Evolutionary conservation across 1,140 invertebrate species (phyloP).

Genomic region (Eurosta solidaginis): DNA sequence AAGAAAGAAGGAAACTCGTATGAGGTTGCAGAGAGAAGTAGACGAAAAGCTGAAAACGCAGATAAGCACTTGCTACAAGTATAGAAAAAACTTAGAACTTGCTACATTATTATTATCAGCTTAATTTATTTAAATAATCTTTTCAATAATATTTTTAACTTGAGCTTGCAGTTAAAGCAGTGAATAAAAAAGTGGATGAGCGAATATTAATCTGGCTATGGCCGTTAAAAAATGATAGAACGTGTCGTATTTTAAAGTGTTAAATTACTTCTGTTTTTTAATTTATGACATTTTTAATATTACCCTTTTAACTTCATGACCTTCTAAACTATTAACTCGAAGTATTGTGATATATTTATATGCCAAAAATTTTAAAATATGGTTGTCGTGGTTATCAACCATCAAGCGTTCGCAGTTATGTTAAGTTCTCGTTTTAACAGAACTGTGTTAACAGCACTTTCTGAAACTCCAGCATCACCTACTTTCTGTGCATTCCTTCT

Average conservation of each 20-base stretch:
- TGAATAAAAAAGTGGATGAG: background rate
- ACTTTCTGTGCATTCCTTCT: no score
- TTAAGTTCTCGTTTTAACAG: no score
- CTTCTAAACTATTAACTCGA: no score
- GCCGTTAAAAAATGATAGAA: background rate
- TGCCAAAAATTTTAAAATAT: no score
- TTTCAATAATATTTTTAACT: background rate
- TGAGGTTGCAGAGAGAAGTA: background rate
- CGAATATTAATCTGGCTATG: background rate
- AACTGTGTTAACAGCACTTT: no score
- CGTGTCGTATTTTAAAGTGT: background rate
- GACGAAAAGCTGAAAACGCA: conserved; percentile 17
- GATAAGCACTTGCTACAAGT: background rate
- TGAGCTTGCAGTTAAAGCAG: background rate
- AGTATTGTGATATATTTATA: background rate
- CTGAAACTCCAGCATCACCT: no score
- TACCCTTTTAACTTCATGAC: no score
- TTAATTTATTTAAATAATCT: background rate
- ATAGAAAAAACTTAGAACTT: conserved; percentile 2
- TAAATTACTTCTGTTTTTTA: no score
- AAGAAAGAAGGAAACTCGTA: background rate
- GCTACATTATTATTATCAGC: conserved; percentile 3
- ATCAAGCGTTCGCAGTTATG: no score
- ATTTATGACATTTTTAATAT: no score
- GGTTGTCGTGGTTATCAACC: no score